These are phyloP conservation scores for Drosophila orena DNA, from an alignment of 1,140 invertebrate genomes.

Conservation along the genomic window DNA sequence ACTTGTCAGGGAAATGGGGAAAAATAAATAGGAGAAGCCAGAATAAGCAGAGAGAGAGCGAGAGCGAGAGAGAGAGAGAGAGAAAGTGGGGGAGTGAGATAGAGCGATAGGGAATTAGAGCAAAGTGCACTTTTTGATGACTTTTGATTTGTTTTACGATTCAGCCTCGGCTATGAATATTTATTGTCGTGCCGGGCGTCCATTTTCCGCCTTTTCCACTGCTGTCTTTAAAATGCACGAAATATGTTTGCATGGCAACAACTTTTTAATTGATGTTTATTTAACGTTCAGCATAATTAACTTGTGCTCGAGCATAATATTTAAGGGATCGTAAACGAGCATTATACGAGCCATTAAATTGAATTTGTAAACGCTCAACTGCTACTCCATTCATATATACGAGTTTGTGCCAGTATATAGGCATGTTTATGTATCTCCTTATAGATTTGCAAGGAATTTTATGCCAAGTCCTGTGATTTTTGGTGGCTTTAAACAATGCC, in stretches of 20 bases:
- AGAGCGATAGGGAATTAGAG: conserved; percentile 65
- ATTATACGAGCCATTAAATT: conserved; percentile 77
- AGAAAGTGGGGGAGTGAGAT: conserved; percentile 12
- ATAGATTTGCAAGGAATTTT: conserved; percentile 17
- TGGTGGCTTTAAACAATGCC: conserved; percentile 64
- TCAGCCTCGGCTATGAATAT: conserved; percentile 72
- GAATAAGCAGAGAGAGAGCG: conserved; percentile 5
- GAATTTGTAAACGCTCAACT: conserved; percentile 75
- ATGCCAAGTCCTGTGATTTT: conserved; percentile 35
- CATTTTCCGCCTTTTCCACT: conserved; percentile 18
- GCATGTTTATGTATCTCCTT: conserved; percentile 1
- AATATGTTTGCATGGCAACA: conserved; percentile 65
- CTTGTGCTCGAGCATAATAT: conserved; percentile 68
- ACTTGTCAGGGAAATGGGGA: conserved; percentile 59
- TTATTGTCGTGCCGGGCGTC: conserved; percentile 69
- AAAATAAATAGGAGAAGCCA: conserved; percentile 21
- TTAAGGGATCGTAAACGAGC: conserved; percentile 74
- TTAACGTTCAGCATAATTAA: conserved; percentile 83
- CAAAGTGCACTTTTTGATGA: conserved; percentile 82
- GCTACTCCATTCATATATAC: conserved; percentile 44
- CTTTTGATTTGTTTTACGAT: conserved; percentile 83
- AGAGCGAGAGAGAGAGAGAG: conserved; percentile 8
- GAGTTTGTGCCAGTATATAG: background rate
- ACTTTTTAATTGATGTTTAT: conserved; percentile 81
- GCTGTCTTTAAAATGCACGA: conserved; percentile 78